Base-by-base conservation (phyloP, 1,140 invertebrate genomes). In the Drosophila parabipectinata region DNA sequence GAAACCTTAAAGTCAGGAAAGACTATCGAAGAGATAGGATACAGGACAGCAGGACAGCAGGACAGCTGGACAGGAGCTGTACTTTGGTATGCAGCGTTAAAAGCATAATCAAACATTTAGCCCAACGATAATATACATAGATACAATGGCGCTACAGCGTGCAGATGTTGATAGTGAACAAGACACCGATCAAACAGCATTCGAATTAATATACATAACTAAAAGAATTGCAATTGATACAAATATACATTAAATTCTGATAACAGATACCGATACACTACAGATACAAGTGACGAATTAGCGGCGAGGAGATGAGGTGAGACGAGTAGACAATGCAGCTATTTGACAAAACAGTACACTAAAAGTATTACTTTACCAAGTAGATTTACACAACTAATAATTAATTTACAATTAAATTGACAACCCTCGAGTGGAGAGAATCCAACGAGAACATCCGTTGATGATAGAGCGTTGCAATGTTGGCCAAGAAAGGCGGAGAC, bases 31-130 rank as follows among this genome's bases (percentile, higher is more conserved):
- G 34, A 37, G 34, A n/a, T 4, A 32, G 9, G 9, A 9, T 9
- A 32, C 21, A 21, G 21, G 30, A 32, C 21, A 21, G 21, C 21
- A 21, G 21, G n/a, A n/a, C n/a, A n/a, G n/a, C n/a, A n/a, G n/a
- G 21, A 21, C 7, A 18, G 15, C 45, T 58, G 51, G 15, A 71
- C 24, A 41, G 26, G 8, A 52, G n/a, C 57, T 60, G 58, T 56
- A 18, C 63, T 54, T 48, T 68, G 66, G 52, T 67, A 57, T 71
- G 52, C 67, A 69, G 67, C 63, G 67, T 71, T 71, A 44, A 71
- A 69, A 69, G 75, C 68, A 76, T 89, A 88, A 88, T 88, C 84
- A 88, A 89, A 88, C 89, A 88, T 89, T 88, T 88, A 88, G 84
- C 83, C 83, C 83, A 88, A 88, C 83, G 83, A 88, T 88, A 89